Conservation (phyloP, 2,797 vertebrate genomes). For the Pogonophryne albipinna region DNA sequence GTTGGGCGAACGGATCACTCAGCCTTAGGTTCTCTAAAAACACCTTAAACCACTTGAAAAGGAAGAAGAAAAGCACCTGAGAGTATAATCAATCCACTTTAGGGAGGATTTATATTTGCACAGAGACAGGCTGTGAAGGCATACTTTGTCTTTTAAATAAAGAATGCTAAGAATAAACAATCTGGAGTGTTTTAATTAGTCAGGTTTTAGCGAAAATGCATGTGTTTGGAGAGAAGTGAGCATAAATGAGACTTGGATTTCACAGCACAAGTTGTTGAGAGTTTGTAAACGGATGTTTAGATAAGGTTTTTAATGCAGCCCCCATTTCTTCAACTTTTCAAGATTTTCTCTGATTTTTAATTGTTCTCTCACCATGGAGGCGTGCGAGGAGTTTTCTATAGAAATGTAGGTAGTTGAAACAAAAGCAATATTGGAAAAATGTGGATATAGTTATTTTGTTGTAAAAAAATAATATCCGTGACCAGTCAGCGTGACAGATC, state of each 20-base stretch:
- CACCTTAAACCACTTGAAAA: slow-evolving; percentile 68
- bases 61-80: slow-evolving; percentile 54
- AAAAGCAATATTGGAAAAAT: not conserved
- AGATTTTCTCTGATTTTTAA: too few species aligned
- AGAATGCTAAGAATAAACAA: slow-evolving; percentile 28
- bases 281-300: too few species aligned
- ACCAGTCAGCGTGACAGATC: slow-evolving; percentile 19
- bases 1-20: slow-evolving; percentile 70
- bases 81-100: slow-evolving; percentile 69
- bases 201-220: too few species aligned
- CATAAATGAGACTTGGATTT: too few species aligned
- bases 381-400: too few species aligned
- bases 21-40: slow-evolving; percentile 63
- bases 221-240: too few species aligned
- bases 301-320: too few species aligned
- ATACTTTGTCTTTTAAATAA: slow-evolving; percentile 30
- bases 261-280: too few species aligned
- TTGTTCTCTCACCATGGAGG: too few species aligned
- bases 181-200: too few species aligned
- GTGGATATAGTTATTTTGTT: not conserved
- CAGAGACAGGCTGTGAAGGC: slow-evolving; percentile 37
- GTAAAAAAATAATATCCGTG: not conserved
- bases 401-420: too few species aligned
- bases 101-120: slow-evolving; percentile 50
- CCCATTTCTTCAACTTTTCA: too few species aligned